These are phyloP conservation scores for Falco rusticolus DNA, from an alignment of 2,797 vertebrate genomes.

Conservation along the genomic window DNA sequence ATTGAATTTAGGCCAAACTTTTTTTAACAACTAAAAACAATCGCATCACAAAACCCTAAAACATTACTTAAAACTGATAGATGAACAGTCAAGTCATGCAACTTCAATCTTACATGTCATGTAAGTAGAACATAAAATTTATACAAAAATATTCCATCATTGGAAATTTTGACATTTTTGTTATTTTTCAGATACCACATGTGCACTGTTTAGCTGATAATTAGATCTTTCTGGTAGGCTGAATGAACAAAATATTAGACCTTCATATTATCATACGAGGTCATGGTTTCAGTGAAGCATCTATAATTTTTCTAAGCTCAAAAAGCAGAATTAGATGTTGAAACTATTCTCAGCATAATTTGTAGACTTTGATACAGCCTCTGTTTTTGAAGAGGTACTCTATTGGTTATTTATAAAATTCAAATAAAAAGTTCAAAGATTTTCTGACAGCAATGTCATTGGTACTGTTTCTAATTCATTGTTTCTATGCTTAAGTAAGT, in stretches of 20 bases:
- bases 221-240: neutral
- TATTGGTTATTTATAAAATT: neutral
- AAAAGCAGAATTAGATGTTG: neutral
- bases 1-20: neutral
- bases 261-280: neutral
- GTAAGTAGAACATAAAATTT: neutral
- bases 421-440: neutral
- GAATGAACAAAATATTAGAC: neutral
- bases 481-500: neutral
- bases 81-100: neutral
- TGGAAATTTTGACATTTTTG: neutral
- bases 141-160: neutral
- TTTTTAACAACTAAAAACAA: neutral
- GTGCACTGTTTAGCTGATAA: neutral
- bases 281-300: neutral
- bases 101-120: neutral
- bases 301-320: neutral
- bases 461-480: neutral
- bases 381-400: neutral
- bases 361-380: neutral
- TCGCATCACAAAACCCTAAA: neutral
- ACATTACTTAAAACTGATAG: neutral
- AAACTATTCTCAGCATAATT: neutral
- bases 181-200: neutral
- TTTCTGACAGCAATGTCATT: neutral